Base-by-base conservation (phyloP, 2,888 invertebrate species). In the Pristionchus japonicus region DNA sequence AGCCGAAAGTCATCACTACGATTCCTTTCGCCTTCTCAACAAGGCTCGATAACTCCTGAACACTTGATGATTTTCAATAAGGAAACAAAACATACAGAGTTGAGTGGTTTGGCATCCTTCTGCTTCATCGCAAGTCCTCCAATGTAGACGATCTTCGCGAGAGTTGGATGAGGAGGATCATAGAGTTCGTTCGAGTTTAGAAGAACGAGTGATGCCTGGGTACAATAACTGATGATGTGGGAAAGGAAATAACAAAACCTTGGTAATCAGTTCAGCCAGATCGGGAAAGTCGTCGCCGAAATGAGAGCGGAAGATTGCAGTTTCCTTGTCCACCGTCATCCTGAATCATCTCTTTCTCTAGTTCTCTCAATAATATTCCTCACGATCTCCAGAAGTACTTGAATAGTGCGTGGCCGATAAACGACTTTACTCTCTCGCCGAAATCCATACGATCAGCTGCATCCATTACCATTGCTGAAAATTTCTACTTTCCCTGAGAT, bases 51-150 rank as follows among this genome's bases (percentile, higher is more conserved):
- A 90, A 92, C 13, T 91, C 89, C 90, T 90, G 47, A 52, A 88
- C 1, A 15, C 31, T 23, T 17, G 1, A 3, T 7, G 0, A 47
- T 47, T n/a, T 52, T 9, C 20, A 4, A 57, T n/a, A 47, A 47
- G 4, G n/a, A 4, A 20, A n/a, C n/a, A n/a, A n/a, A n/a, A 11
- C 70, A 27, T 43, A 80, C 80, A 4, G n/a, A 13, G 9, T 7
- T 80, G 40, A 92, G 85, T 15, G 91, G 90, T 47, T 92, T 91
- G 1, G 92, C 90, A 80, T 88, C 89, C 17, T 89, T 90, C 83
- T 89, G 89, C 64, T 90, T 90, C 87, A 93, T 92, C 23, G 92
- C 93, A n/a, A 93, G 67, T 27, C 93, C 93, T 15, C 93, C 93
- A 49, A 93, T 91, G 83, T 92, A 90, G 37, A 93, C 88, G 31